These are phyloP conservation scores for Elgaria multicarinata DNA, from an alignment of 2,113 vertebrate species.

Conservation along the genomic window DNA sequence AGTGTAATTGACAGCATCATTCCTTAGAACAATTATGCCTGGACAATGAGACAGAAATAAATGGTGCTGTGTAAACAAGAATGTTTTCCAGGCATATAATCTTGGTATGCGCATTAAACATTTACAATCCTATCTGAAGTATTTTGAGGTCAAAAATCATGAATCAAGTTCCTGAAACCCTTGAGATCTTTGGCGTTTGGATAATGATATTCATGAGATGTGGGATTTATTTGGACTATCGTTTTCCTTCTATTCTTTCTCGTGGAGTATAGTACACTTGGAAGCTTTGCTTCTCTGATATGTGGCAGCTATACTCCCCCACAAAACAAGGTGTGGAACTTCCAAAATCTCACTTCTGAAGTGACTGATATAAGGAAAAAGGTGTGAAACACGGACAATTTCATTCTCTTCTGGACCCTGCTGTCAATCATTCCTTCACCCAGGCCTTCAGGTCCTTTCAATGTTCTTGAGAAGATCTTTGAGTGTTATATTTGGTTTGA, in stretches of 20 bases:
- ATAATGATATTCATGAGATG: background rate
- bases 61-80: background rate
- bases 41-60: slow-evolving; percentile 8
- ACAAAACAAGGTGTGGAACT: background rate
- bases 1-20: background rate
- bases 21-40: slow-evolving; percentile 6
- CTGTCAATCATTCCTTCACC: background rate
- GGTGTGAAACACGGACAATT: no score
- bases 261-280: background rate
- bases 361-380: background rate
- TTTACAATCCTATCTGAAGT: slow-evolving; percentile 5
- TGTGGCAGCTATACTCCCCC: background rate
- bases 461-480: no score
- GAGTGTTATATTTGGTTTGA: no score
- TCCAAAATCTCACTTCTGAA: background rate
- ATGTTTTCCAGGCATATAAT: slow-evolving; percentile 5
- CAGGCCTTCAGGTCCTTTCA: no score
- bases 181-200: background rate
- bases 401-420: background rate
- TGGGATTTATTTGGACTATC: background rate
- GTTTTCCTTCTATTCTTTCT: background rate
- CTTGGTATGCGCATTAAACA: background rate
- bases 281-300: background rate
- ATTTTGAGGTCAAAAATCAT: background rate
- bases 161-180: background rate